Percentiles rank a stretch among this genome's conserved stretches.
Evolutionary conservation across 2,888 invertebrate species (phyloP).

Genomic region (Clunio marinus): DNA sequence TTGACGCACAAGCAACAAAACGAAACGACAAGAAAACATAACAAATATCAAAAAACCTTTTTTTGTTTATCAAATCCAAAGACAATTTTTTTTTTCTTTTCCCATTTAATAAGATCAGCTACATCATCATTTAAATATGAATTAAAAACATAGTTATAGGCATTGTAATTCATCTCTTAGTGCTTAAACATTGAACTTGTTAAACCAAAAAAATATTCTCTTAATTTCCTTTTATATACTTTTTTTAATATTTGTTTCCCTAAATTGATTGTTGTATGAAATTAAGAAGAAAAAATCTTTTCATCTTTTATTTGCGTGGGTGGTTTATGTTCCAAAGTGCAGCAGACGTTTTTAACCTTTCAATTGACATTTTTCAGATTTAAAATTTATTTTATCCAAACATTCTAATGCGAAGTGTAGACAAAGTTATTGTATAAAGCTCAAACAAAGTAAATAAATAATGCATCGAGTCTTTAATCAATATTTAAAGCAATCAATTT

Average conservation of each 20-base stretch:
- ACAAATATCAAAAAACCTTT: neutral
- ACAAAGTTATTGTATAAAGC: too few species aligned
- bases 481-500: too few species aligned
- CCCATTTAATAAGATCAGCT: conserved; percentile 21
- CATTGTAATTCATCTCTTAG: neutral
- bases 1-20: too few species aligned
- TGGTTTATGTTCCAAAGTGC: too few species aligned
- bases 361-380: too few species aligned
- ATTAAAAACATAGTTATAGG: neutral
- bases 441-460: too few species aligned
- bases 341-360: neutral
- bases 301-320: too few species aligned
- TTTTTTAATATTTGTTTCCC: neutral
- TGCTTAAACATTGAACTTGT: conserved; percentile 7
- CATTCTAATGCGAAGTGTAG: too few species aligned
- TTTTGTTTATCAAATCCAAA: conserved; percentile 20
- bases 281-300: too few species aligned
- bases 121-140: conserved; percentile 1
- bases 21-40: neutral
- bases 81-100: too few species aligned
- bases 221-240: neutral
- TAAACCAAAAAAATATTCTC: neutral
- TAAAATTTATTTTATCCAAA: too few species aligned
- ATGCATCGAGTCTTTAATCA: too few species aligned
- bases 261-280: conserved; percentile 11